Evolutionary conservation across 2,797 vertebrate species (phyloP).

Genomic region (Eupleurogrammus muticus): DNA sequence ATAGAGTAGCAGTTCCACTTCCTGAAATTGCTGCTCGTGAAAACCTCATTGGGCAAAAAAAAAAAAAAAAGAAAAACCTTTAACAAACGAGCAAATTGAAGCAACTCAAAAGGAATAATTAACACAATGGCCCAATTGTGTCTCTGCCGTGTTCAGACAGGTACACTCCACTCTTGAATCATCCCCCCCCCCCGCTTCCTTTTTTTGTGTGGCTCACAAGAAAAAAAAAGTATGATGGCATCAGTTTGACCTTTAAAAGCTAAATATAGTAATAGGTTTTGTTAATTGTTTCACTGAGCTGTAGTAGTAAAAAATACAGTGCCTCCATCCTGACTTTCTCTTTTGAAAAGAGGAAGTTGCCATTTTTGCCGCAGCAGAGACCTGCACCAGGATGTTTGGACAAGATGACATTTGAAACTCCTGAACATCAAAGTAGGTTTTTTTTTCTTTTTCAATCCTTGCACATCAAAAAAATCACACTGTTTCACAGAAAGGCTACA

Average conservation of each 20-base stretch:
- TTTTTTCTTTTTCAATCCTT: conserved; percentile 17
- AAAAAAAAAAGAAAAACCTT: conserved; percentile 18
- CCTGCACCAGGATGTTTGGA: conserved; percentile 66
- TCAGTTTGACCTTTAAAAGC: conserved; percentile 63
- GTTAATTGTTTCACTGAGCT: conserved; percentile 69
- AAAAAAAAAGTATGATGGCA: conserved; percentile 26
- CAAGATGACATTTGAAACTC: conserved; percentile 63
- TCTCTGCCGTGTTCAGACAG: conserved; percentile 14
- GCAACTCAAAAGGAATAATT: conserved; percentile 7
- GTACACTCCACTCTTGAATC: conserved; percentile 2
- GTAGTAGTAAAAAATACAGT: conserved; percentile 41
- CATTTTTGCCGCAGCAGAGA: conserved; percentile 37
- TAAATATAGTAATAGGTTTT: conserved; percentile 72
- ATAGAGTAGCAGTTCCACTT: conserved; percentile 52
- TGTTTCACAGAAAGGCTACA: neutral
- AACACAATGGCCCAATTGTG: conserved; percentile 35
- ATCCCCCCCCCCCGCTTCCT: neutral
- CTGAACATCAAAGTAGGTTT: conserved; percentile 43
- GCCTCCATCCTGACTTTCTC: conserved; percentile 40
- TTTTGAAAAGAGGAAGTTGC: conserved; percentile 56
- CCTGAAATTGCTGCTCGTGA: conserved; percentile 36
- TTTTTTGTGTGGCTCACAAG: neutral
- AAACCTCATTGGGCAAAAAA: neutral
- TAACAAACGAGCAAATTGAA: conserved; percentile 30
- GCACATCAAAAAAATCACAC: conserved; percentile 1